Base-by-base conservation (phyloP, 2,888 invertebrate species). In the Omphaloscelis lunosa region DNA sequence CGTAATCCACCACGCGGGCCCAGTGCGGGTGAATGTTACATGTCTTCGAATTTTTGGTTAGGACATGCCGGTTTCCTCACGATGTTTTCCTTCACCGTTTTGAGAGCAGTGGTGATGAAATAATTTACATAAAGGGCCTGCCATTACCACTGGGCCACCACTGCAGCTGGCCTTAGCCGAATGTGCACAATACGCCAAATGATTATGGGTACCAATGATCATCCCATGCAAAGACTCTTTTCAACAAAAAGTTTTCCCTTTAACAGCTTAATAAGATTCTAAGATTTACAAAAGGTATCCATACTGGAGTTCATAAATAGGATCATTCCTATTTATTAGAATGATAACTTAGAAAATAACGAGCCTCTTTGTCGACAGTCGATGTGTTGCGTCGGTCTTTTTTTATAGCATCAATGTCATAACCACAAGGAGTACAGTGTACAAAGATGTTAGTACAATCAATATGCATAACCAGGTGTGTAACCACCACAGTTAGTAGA, bases 401-500 rank as follows among this genome's bases (percentile, higher is more conserved):
- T 56, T 39, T 75, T 48, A 68, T 83, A 83, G 66, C 27, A 51
- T 41, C 56, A 15, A 8, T 70, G 68, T 59, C 83, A 66, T 61
- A 61, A 58, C 48, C 15, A 61, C 39, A 66, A 48, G 15, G 48
- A 15, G 53, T 56, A 17, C 9, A 39, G 20, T 34, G 27, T 77
- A 63, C n/a, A n/a, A 56, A 23, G 15, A 41, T 67, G 39, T 63
- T 65, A 53, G 39, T 78, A 41, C 23, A n/a, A 73, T 84, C 51
- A 80, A 80, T 71, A 82, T 82, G 81, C 82, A 75, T 34, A 71
- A 59, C 67, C 39, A 17, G 61, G 45, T 84, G 29, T 41, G 58
- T 41, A 41, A 41, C 48, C 59, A 68, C 48, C 41, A 27, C 48
- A 56, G 61, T 63, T 41, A 29, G n/a, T 71, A 53, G 65, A 51